phyloP scores from a whole-genome alignment of 2,888 invertebrate genomes.

The Habrosyne pyritoides region DNA sequence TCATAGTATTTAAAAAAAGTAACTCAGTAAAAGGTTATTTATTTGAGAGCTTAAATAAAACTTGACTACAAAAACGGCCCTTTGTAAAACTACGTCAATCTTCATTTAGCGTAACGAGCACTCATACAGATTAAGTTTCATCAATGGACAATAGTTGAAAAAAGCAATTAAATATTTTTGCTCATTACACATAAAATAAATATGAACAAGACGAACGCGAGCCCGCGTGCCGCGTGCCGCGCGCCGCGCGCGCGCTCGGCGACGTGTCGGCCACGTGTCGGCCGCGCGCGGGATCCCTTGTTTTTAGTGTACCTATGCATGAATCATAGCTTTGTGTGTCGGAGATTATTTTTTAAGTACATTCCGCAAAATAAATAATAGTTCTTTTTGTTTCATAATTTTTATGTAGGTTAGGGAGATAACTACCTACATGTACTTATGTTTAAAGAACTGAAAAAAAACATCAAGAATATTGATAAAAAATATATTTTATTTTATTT shows the following conservation, averaged over 20 bases:
- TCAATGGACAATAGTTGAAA: conserved; percentile 41
- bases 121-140: conserved; percentile 54
- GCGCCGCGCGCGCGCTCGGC: conserved; percentile 32
- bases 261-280: conserved; percentile 31
- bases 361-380: background rate
- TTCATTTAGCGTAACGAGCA: conserved; percentile 53
- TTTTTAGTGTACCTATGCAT: conserved; percentile 19
- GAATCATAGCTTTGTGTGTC: background rate
- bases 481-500: too few species aligned
- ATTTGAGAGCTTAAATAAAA: background rate
- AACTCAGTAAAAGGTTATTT: background rate
- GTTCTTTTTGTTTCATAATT: background rate
- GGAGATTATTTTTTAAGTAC: background rate
- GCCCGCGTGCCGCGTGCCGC: conserved; percentile 18
- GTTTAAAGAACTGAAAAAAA: too few species aligned
- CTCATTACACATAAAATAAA: conserved; percentile 58
- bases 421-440: too few species aligned
- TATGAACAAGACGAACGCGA: conserved; percentile 32
- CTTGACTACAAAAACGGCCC: conserved; percentile 8
- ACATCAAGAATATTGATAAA: too few species aligned
- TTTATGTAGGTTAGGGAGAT: background rate
- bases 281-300: conserved; percentile 41
- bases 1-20: too few species aligned
- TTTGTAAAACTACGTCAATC: conserved; percentile 41
- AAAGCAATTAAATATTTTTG: conserved; percentile 70